Evolutionary conservation across 2,113 vertebrate genomes (phyloP), one percentile per base, ranked within the genome.

Genomic region (Phalacrocorax aristotelis): DNA sequence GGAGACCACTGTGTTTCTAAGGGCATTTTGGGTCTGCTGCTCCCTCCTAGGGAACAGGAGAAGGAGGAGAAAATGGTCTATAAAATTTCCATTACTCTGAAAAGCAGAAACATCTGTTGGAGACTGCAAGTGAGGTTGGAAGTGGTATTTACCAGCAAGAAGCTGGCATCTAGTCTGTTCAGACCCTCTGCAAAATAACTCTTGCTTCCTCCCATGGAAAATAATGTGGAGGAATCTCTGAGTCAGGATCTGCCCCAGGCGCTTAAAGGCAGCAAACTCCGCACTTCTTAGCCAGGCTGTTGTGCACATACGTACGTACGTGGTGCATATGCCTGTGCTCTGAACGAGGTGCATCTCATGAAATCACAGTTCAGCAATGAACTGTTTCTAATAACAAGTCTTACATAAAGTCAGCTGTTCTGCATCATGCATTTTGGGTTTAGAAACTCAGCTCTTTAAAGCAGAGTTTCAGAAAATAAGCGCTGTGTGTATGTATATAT

Each of bases 91-190:
- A 86, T 97, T 96, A 82, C 68, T 44, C 42, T 54, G 93, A 83
- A 96, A 96, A 98, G 90, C 94, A 96, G 91, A 98, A 96, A 96
- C 95, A 94, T 97, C 92, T 98, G 97, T 95, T 84, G 88, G 89
- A 93, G 92, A 38, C 89, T 92, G 95, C 11, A 77, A 97, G 84
- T 68, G 94, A 96, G 68, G 84, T 78, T 93, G 79, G 95, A 97
- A 93, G 83, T 90, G 90, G 92, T 80, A 65, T 96, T 97, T 93
- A 92, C 91, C 95, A 93, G 93, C 69, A 48, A 95, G 85, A 92
- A 84, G 22, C 66, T 97, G 95, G 94, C 95, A 95, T 93, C 54
- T 71, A 16, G 3, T 80, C 76, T 58, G 49, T 34, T 91, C 93
- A 68, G 89, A 85, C 86, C 94, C 89, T 92, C 77, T 94, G 84